Evolutionary conservation across 2,113 vertebrate species (phyloP).

Genomic region (Sardina pilchardus): DNA sequence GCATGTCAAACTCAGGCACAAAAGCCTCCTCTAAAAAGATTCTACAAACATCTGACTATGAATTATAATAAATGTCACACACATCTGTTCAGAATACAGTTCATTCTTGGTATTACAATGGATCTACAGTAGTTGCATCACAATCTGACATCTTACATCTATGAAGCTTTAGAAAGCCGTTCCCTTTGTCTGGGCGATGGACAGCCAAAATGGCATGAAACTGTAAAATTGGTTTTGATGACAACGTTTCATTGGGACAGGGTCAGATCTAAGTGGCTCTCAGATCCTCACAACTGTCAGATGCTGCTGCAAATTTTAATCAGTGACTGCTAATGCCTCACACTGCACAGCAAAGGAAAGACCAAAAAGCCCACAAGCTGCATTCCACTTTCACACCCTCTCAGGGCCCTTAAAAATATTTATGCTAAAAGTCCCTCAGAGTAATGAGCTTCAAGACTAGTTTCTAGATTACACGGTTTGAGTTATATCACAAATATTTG

Average conservation of each 20-base stretch:
- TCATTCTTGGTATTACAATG: background rate
- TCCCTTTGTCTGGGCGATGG: background rate
- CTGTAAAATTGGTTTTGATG: slow-evolving; percentile 43
- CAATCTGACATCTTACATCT: background rate
- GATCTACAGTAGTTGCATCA: background rate
- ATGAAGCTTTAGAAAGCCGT: background rate
- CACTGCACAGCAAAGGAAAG: slow-evolving; percentile 10
- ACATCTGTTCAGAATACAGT: background rate
- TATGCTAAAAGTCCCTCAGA: background rate
- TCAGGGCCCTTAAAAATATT: background rate
- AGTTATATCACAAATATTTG: background rate
- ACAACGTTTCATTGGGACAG: slow-evolving; percentile 34
- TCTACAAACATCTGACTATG: too few relatives aligned
- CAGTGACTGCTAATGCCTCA: slow-evolving; percentile 51
- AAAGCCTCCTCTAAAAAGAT: too few relatives aligned
- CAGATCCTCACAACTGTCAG: slow-evolving; percentile 52
- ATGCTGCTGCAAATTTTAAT: slow-evolving; percentile 65
- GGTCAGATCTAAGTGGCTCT: slow-evolving; percentile 49
- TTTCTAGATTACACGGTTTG: background rate
- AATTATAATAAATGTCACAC: too few relatives aligned
- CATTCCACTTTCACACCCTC: background rate
- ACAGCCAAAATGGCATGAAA: slow-evolving; percentile 7
- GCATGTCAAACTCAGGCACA: too few relatives aligned
- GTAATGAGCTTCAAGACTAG: background rate
- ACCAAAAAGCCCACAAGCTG: background rate